These are phyloP conservation scores for Sesamia nonagrioides DNA, from an alignment of 1,140 invertebrate genomes.

Conservation along the genomic window DNA sequence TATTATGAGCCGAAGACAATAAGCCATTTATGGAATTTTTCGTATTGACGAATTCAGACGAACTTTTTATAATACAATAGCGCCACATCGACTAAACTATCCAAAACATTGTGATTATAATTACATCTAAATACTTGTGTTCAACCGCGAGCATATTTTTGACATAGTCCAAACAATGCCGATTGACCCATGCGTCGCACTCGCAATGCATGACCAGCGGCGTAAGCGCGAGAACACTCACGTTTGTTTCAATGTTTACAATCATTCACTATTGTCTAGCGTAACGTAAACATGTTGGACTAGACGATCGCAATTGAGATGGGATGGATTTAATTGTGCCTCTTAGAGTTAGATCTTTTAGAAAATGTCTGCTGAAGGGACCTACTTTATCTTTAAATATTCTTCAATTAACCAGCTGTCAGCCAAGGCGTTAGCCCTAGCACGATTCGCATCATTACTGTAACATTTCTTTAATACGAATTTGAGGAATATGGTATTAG, in stretches of 20 bases:
- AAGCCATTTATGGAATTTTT: constrained; percentile 15
- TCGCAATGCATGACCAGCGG: constrained; percentile 24
- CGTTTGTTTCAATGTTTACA: constrained; percentile 33
- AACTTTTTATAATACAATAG: constrained; percentile 6
- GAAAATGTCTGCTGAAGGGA: too few relatives aligned
- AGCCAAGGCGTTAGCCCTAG: too few relatives aligned
- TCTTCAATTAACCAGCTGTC: too few relatives aligned
- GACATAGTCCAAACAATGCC: constrained; percentile 27
- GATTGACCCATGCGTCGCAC: constrained; percentile 35
- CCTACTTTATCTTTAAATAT: too few relatives aligned
- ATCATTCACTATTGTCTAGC: constrained; percentile 42
- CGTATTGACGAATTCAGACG: constrained; percentile 4
- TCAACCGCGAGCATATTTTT: constrained; percentile 23
- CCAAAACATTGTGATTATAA: background rate
- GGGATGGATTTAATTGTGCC: background rate
- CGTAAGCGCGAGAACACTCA: constrained; percentile 8
- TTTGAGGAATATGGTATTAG: too few relatives aligned
- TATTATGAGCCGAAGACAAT: constrained; percentile 10
- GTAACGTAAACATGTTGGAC: constrained; percentile 35
- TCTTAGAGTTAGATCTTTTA: too few relatives aligned
- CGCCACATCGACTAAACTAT: background rate
- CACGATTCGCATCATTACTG: too few relatives aligned
- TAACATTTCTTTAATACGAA: too few relatives aligned
- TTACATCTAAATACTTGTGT: constrained; percentile 20
- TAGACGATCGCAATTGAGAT: background rate